These are phyloP conservation scores for Epinephelus malabaricus DNA, from an alignment of 2,797 vertebrate genomes.

Conservation along the genomic window DNA sequence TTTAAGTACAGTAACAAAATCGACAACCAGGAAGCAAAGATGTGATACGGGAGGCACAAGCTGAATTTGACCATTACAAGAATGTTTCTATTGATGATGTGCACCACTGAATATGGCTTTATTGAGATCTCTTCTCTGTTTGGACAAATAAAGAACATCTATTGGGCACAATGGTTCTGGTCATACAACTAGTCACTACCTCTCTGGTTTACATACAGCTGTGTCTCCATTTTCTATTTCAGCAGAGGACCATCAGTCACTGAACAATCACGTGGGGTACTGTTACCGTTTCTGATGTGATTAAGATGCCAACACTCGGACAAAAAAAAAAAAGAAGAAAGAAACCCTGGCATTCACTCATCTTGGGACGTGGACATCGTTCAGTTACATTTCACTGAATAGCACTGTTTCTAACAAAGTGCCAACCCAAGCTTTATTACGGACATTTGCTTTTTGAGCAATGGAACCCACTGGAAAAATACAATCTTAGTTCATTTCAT, in stretches of 20 bases:
- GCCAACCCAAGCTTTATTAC: slow-evolving; percentile 45
- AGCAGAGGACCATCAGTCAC: slow-evolving; percentile 30
- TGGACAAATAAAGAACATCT: slow-evolving; percentile 44
- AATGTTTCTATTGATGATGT: slow-evolving; percentile 51
- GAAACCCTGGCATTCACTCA: slow-evolving; percentile 39
- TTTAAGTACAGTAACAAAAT: slow-evolving; percentile 65
- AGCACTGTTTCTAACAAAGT: slow-evolving; percentile 42
- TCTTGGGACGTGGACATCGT: slow-evolving; percentile 30
- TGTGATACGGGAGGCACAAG: slow-evolving; percentile 76
- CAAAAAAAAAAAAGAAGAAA: neutral
- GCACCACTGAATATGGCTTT: slow-evolving; percentile 80
- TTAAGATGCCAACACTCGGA: slow-evolving; percentile 27
- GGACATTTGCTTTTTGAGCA: slow-evolving; percentile 47
- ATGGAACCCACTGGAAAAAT: slow-evolving; percentile 65
- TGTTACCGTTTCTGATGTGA: slow-evolving; percentile 22
- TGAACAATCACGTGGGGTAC: slow-evolving; percentile 14
- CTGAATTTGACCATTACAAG: slow-evolving; percentile 61
- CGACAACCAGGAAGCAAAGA: slow-evolving; percentile 68
- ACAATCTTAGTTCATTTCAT: slow-evolving; percentile 80
- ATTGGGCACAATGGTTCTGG: slow-evolving; percentile 46
- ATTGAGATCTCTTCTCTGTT: slow-evolving; percentile 54
- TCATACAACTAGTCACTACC: slow-evolving; percentile 23
- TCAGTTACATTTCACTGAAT: slow-evolving; percentile 38
- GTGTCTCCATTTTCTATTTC: slow-evolving; percentile 32
- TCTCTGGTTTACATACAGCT: slow-evolving; percentile 36